Conservation (phyloP, 1,140 invertebrate genomes). For the Hypothenemus hampei region DNA sequence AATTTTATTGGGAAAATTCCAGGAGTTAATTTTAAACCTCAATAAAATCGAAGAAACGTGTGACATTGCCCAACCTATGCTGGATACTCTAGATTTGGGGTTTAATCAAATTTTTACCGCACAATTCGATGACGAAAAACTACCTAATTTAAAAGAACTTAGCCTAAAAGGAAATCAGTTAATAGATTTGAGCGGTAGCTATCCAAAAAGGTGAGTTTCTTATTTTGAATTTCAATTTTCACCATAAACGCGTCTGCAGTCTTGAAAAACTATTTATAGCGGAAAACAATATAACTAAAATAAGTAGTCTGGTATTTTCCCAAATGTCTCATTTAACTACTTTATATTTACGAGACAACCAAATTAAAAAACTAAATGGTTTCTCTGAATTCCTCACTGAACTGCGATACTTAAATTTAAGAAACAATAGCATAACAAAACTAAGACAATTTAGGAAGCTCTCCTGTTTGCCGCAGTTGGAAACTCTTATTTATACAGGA, state of each 20-base stretch:
- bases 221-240: neutral
- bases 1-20: neutral
- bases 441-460: slow-evolving; percentile 51
- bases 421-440: slow-evolving; percentile 49
- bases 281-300: slow-evolving; percentile 28
- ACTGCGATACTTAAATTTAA: slow-evolving; percentile 51
- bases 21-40: slow-evolving; percentile 47
- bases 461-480: slow-evolving; percentile 44
- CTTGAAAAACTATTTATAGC: slow-evolving; percentile 45
- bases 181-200: slow-evolving; percentile 43
- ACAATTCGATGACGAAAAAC: slow-evolving; percentile 34
- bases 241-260: slow-evolving; percentile 28
- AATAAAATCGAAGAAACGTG: slow-evolving; percentile 48
- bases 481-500: slow-evolving; percentile 48
- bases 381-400: slow-evolving; percentile 45
- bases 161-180: slow-evolving; percentile 49
- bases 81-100: slow-evolving; percentile 50
- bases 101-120: slow-evolving; percentile 44
- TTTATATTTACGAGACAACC: slow-evolving; percentile 51
- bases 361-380: slow-evolving; percentile 48
- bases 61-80: slow-evolving; percentile 49
- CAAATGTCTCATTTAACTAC: slow-evolving; percentile 48
- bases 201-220: slow-evolving; percentile 36
- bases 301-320: slow-evolving; percentile 41
- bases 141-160: slow-evolving; percentile 43